Evolutionary conservation across 2,888 invertebrate species (phyloP), one percentile per base, ranked within the genome.

Genomic region (Aleiodes testaceus): DNA sequence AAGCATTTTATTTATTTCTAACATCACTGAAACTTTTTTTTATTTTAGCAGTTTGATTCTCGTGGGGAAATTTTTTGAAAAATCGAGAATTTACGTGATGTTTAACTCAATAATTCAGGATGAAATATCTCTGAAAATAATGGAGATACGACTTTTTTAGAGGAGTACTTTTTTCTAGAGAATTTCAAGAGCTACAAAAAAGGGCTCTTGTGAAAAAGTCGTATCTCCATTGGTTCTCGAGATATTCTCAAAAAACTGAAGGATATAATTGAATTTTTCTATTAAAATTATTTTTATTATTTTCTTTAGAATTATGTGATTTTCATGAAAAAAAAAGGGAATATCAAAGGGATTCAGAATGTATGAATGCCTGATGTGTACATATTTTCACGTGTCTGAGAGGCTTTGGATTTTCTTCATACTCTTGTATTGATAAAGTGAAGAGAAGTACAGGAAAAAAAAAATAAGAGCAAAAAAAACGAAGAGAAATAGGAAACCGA

Each of bases 351-450:
- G 12, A 16, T 42, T 6, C 6, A 42, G 36, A 14, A 36, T 42
- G 42, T 59, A 59, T 59, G 59, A 59, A 59, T 59, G 36, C 42
- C 36, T 59, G 36, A 59, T 59, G 59, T 14, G 14, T 14, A 59
- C 36, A 16, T 36, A 59, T 36, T 42, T 36, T 18, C 36, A 59
- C 42, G 16, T 42, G 11, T 42, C 59, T 36, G 11, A 18, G 59
- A 59, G 59, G 59, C 59, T 59, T 59, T 36, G 7, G 14, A 59
- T 59, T 36, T 59, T 30, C 36, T 36, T 36, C 36, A 42, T 18
- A 42, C 42, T 42, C 11, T 59, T 18, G 36, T 42, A 36, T 36
- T 59, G 59, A 59, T 36, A 42, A 9, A 6, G 59, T 5, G 36
- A 42, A 26, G 2, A 36, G 36, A 36, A 26, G 26, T 2, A 26